Evolutionary conservation across 2,113 vertebrate genomes (phyloP), one percentile per base, ranked within the genome.

Genomic region (Ginglymostoma cirratum): DNA sequence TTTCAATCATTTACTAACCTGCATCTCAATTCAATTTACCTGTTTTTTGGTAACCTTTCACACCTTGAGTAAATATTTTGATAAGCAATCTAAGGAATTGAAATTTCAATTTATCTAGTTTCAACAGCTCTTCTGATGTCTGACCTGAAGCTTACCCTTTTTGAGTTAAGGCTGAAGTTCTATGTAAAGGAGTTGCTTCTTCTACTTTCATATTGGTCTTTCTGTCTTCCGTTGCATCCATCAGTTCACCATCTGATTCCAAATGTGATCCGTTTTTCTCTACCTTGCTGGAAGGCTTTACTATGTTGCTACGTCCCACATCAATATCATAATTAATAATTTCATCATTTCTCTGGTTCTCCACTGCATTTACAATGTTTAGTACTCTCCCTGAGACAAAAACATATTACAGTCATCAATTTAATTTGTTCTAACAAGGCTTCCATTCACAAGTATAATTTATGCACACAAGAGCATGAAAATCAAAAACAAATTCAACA

Each of bases 241-340:
- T 87, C 66, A 97, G 24, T 96, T 97, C 97, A 95, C 95, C 55
- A 78, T 97, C 96, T 65, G 96, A 97, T 93, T 97, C 97, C 95
- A 96, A 97, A 96, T 78, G 52, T 23, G 80, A 69, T 96, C 96
- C 95, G 96, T 89, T 97, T 97, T 98, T 96, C 97, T 97, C 96
- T 97, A 97, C 96, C 95, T 98, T 42, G 96, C 96, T 86, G 23
- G n/a, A 24, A 10, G 19, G n/a, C 34, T n/a, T 69, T 67, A 6
- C 61, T 89, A 30, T 93, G 66, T 96, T 95, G 70, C 96, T 66
- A 72, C 94, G 96, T 96, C 96, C 96, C 65, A 96, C 55, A 96
- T n/a, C 14, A 96, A 85, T 93, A 42, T 96, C 96, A 38, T 86
- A 66, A 93, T 93, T 38, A 66, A 93, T 2, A 2, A n/a, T 21